Percentiles rank a stretch among this genome's conserved stretches.
These are phyloP conservation scores for Brachionus rubens DNA, from an alignment of 1,140 invertebrate genomes.

Conservation along the genomic window DNA sequence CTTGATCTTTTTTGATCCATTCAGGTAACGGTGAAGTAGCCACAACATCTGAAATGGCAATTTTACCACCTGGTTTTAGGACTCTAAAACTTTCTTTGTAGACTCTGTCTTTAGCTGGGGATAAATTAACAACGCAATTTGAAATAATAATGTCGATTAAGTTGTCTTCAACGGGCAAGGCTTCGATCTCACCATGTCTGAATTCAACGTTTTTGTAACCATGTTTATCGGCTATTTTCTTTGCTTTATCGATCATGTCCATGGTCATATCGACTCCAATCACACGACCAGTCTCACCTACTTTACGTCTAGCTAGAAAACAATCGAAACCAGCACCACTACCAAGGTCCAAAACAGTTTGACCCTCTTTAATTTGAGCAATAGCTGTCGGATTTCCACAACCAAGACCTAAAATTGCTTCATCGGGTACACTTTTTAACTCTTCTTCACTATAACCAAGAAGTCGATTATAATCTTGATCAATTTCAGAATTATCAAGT, in stretches of 20 bases:
- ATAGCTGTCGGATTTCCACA: constrained; percentile 56
- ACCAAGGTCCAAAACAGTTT: constrained; percentile 54
- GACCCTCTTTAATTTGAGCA: constrained; percentile 52
- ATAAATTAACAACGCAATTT: constrained; percentile 56
- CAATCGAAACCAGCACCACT: constrained; percentile 55
- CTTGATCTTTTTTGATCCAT: constrained; percentile 18
- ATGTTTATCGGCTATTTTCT: constrained; percentile 53
- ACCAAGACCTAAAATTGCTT: constrained; percentile 46
- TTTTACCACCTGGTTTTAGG: constrained; percentile 49
- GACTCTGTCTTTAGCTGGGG: constrained; percentile 53
- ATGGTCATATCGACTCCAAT: constrained; percentile 57
- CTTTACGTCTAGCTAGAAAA: constrained; percentile 54
- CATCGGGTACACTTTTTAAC: constrained; percentile 1
- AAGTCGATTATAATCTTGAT: constrained; percentile 3
- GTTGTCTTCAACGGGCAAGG: constrained; percentile 51
- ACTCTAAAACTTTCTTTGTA: constrained; percentile 51
- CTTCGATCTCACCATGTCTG: constrained; percentile 55
- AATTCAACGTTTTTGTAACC: constrained; percentile 54
- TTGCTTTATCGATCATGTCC: constrained; percentile 54
- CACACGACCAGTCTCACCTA: constrained; percentile 53
- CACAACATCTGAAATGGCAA: background rate
- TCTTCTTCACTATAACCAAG: constrained; percentile 4
- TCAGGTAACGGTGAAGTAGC: constrained; percentile 12
- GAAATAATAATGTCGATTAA: constrained; percentile 55
- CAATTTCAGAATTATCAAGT: too few species aligned